Base-by-base conservation (phyloP, 2,797 vertebrate genomes). In the Chromis chromis region DNA sequence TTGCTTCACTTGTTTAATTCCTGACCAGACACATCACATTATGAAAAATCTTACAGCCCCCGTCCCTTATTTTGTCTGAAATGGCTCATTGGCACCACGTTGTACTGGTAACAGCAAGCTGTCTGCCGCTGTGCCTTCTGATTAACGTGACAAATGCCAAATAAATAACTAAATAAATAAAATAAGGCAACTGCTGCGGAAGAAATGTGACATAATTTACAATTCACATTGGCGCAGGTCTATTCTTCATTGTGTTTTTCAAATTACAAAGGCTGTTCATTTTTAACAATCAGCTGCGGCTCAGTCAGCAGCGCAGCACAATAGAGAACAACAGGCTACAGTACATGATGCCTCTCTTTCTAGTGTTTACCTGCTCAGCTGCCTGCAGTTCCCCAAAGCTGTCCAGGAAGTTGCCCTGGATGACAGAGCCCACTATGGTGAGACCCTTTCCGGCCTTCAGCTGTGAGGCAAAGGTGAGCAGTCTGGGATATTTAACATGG, bases 371-470 rank as follows among this genome's bases (percentile, higher is more conserved):
- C 95, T 99, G 98, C 86, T 99, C 98, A 54, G 98, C 96, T 1
- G 98, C 98, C 78, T 99, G 98, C 65, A 97, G 95, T 92, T 99
- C 98, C 62, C 97, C 98, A 0, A 96, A 99, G 67, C 96, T 96
- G 76, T 99, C 96, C 84, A 99, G 92, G 88, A 98, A 99, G 92
- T 98, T 97, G 25, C 98, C 98, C 82, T 98, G 96, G 76, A 99
- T 95, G 68, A 96, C 96, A 0, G 97, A 97, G 52, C 98, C 97
- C 67, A 99, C 96, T 1, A 99, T 99, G 53, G 98, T 99, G 79
- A 99, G 92, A 64, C 98, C 98, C 80, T 99, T 99, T 74, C 98
- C 98, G 0, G 98, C 98, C 89, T 99, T 99, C 55, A 99, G 92
- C 89, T 99, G 98, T 2, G 97, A 99, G 50, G 97, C 97, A 69